These are phyloP conservation scores for Heterodera filipjevi DNA, from an alignment of 2,888 invertebrate species.

Conservation along the genomic window DNA sequence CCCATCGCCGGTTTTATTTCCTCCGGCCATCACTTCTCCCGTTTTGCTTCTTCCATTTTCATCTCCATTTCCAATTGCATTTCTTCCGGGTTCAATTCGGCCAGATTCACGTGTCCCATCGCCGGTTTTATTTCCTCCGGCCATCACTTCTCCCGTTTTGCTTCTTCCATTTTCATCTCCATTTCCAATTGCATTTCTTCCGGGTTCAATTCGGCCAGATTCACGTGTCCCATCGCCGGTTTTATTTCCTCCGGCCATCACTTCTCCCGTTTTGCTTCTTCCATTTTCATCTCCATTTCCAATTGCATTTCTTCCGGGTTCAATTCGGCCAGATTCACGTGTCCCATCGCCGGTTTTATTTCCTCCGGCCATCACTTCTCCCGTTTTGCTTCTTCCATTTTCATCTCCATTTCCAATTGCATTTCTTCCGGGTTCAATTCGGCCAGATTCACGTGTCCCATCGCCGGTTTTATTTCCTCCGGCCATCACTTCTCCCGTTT, in stretches of 20 bases:
- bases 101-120: neutral
- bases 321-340: neutral
- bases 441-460: neutral
- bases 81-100: neutral
- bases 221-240: too few species aligned
- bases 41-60: too few species aligned
- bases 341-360: neutral
- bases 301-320: neutral
- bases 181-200: neutral
- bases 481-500: too few species aligned
- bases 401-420: neutral
- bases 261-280: too few species aligned
- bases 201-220: too few species aligned
- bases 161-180: constrained; percentile 32
- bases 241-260: neutral
- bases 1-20: constrained; percentile 31
- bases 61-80: neutral
- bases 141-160: constrained; percentile 11
- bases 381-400: too few species aligned
- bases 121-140: neutral
- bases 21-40: too few species aligned
- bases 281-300: neutral
- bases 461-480: neutral
- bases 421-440: neutral
- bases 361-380: too few species aligned